Conservation (phyloP, 2,888 invertebrate genomes). For the Parochlus steinenii region DNA sequence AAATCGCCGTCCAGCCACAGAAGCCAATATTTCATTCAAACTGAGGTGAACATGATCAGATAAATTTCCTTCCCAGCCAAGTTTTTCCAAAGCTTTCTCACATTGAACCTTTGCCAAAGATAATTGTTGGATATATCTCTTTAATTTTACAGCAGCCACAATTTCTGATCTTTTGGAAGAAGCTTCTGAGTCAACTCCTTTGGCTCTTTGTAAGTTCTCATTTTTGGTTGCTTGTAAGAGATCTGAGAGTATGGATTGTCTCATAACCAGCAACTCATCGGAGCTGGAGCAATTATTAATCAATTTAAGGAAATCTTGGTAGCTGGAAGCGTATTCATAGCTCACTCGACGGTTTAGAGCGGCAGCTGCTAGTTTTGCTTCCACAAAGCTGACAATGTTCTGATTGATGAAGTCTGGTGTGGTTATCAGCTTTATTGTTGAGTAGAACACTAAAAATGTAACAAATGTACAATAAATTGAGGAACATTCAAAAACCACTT, state of each 20-base stretch:
- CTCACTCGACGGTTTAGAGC: conserved; percentile 66
- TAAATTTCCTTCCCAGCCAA: conserved; percentile 63
- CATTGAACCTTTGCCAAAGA: conserved; percentile 67
- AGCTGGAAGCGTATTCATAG: conserved; percentile 76
- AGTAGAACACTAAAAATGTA: conserved; percentile 39
- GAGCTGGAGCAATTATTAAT: conserved; percentile 66
- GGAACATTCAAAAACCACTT: neutral
- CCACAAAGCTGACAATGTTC: conserved; percentile 66
- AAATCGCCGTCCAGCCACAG: conserved; percentile 62
- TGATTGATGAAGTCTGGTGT: conserved; percentile 86
- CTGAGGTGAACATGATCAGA: conserved; percentile 41
- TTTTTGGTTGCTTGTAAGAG: conserved; percentile 87
- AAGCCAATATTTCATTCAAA: conserved; percentile 55
- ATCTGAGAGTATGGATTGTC: conserved; percentile 76
- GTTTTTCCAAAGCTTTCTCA: conserved; percentile 52
- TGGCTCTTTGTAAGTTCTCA: conserved; percentile 74
- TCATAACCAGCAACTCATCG: conserved; percentile 67
- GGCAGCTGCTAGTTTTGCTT: conserved; percentile 60
- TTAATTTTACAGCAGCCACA: conserved; percentile 62
- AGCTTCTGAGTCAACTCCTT: conserved; percentile 54
- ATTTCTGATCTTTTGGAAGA: conserved; percentile 45
- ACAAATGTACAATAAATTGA: neutral
- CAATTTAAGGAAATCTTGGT: conserved; percentile 74
- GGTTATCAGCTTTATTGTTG: conserved; percentile 65
- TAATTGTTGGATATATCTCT: conserved; percentile 67